Evolutionary conservation across 2,888 invertebrate species (phyloP), one percentile per base, ranked within the genome.

Genomic region (Kryphioiulus occultus): DNA sequence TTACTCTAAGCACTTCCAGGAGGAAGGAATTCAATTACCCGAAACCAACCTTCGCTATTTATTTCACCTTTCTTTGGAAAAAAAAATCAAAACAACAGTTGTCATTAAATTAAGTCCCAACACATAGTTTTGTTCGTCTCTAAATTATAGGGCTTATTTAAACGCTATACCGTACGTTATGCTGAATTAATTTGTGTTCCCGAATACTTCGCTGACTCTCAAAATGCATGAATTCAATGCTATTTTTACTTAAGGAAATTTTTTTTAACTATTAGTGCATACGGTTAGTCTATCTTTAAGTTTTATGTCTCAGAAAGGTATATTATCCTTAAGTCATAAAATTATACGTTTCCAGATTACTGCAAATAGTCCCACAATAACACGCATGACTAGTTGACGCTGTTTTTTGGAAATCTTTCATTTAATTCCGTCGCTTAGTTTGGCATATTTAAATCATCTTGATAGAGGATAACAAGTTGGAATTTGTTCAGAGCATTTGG

Each of bases 121-220:
- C 78, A 78, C n/a, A n/a, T n/a, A n/a, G n/a, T n/a, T n/a, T 78
- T 78, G 78, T 78, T 78, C 78, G 78, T 26, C 78, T 78, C 30
- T 30, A 78, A 78, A 78, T 78, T 78, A 78, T 78, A 78, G 78
- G 15, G 78, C 78, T 30, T 78, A 12, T n/a, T n/a, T n/a, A n/a
- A n/a, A n/a, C n/a, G n/a, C 26, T 78, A 78, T 30, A 78, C 78
- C 30, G 30, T 30, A 26, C 78, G 78, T 78, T 78, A 26, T 78
- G 30, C 30, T 78, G 30, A 78, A 32, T 78, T 78, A 78, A 26
- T 78, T 78, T 32, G 30, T 78, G 30, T 17, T 35, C 30, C 26
- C 78, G 10, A 78, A 78, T 15, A 10, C 26, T 30, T 26, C 17
- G 30, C 30, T 30, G 78, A 78, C 78, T 32, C 26, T 78, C 30